Evolutionary conservation across 2,113 vertebrate species (phyloP).

Genomic region (Castor canadensis): DNA sequence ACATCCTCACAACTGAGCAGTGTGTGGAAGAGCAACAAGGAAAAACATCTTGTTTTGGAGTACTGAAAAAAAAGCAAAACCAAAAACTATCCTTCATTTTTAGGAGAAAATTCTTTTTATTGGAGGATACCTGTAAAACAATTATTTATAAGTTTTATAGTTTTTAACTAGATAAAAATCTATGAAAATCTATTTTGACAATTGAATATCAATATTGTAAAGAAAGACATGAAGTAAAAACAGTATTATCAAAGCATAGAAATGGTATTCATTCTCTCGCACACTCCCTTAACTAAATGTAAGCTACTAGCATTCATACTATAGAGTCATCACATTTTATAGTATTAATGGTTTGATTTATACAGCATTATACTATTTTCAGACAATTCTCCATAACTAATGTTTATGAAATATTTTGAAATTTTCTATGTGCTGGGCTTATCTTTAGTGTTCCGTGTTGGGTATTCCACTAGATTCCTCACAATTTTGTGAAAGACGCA

Average conservation of each 20-base stretch:
- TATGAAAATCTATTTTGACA: not conserved
- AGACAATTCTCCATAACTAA: not conserved
- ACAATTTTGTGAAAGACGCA: not conserved
- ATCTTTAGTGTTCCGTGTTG: not conserved
- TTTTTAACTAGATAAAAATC: not conserved
- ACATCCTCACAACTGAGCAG: constrained; percentile 76
- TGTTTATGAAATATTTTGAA: not conserved
- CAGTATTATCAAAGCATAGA: not conserved
- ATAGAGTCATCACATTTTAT: not conserved
- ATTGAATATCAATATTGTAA: not conserved
- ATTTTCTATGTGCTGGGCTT: not conserved
- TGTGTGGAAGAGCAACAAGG: constrained; percentile 64
- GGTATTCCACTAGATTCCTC: not conserved
- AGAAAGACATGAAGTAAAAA: not conserved
- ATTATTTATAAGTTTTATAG: not conserved
- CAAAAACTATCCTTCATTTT: not conserved
- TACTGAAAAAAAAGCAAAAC: not conserved
- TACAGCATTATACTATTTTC: not conserved
- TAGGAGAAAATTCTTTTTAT: not conserved
- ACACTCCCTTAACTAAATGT: not conserved
- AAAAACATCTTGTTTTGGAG: constrained; percentile 67
- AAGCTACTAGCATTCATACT: not conserved
- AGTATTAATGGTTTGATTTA: not conserved
- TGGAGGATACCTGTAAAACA: not conserved
- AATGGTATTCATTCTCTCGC: not conserved